phyloP scores from a whole-genome alignment of 2,888 invertebrate genomes.

The Pilophorus perplexus region DNA sequence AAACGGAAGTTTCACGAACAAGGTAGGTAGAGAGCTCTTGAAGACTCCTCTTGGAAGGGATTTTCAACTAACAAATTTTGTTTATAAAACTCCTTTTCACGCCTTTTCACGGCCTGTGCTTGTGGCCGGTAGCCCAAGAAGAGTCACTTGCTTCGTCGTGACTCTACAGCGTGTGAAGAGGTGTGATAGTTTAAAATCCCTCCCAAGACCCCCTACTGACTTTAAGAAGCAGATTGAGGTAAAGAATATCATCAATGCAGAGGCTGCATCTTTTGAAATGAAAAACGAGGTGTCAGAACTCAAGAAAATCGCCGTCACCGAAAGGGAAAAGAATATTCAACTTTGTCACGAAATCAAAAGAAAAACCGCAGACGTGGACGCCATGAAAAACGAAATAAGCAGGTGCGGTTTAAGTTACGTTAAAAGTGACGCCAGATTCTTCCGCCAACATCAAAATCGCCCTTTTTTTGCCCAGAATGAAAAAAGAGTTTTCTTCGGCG shows the following conservation, averaged over 20 bases:
- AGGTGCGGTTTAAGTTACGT: neutral
- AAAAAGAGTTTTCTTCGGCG: constrained; percentile 1
- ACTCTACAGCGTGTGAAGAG: too few species aligned
- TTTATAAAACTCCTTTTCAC: too few species aligned
- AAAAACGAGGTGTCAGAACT: constrained; percentile 2
- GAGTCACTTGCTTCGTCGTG: too few species aligned
- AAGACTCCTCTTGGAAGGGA: too few species aligned
- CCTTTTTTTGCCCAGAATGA: constrained; percentile 13
- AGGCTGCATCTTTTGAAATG: neutral
- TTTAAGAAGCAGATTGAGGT: too few species aligned
- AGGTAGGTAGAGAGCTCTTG: neutral
- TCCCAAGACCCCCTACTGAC: too few species aligned
- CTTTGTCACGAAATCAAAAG: constrained; percentile 7
- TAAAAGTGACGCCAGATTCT: neutral
- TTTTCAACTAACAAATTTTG: too few species aligned
- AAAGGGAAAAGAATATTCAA: constrained; percentile 25
- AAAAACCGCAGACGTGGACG: neutral
- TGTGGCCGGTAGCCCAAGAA: too few species aligned
- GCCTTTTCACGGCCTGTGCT: too few species aligned
- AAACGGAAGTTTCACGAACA: constrained; percentile 8
- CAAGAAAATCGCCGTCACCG: constrained; percentile 7
- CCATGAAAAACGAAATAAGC: neutral
- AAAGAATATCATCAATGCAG: too few species aligned
- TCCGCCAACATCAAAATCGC: neutral
- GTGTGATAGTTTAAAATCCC: too few species aligned